Conservation (phyloP, 2,113 vertebrate species). For the Macrotis lagotis region DNA sequence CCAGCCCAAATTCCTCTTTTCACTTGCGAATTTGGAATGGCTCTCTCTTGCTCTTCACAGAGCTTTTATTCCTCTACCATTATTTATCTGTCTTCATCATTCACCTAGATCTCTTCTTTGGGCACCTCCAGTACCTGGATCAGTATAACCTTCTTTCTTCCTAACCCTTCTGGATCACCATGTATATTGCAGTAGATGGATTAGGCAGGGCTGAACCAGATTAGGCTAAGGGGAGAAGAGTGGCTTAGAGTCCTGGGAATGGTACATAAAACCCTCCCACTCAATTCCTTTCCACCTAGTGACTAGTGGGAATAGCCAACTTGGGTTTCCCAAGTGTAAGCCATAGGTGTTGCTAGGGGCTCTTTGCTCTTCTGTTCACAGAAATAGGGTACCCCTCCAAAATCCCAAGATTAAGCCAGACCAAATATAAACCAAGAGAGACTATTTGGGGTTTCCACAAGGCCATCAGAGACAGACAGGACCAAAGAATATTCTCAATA, state of each 20-base stretch:
- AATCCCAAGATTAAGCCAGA: background rate
- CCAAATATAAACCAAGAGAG: conserved; percentile 83
- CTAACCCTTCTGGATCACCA: conserved; percentile 81
- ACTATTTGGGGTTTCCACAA: conserved; percentile 87
- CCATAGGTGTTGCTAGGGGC: conserved; percentile 64
- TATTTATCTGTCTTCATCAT: conserved; percentile 85
- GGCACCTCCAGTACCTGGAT: conserved; percentile 84
- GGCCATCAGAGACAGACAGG: conserved; percentile 57
- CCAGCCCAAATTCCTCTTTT: conserved; percentile 82
- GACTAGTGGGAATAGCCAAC: conserved; percentile 85
- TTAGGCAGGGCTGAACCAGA: conserved; percentile 80
- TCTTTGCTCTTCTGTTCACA: conserved; percentile 68
- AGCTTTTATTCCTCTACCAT: conserved; percentile 85
- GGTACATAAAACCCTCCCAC: conserved; percentile 17
- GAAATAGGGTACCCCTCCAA: background rate
- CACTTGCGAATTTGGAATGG: conserved; percentile 78
- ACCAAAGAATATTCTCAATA: conserved; percentile 71
- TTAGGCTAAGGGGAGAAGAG: conserved; percentile 86
- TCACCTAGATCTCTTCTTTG: conserved; percentile 87
- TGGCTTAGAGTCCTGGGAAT: conserved; percentile 83
- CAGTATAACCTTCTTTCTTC: conserved; percentile 79
- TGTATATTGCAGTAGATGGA: conserved; percentile 90
- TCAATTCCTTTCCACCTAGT: background rate
- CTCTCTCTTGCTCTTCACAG: conserved; percentile 76
- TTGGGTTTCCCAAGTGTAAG: conserved; percentile 78